Evolutionary conservation across 2,888 invertebrate genomes (phyloP).

Genomic region (Ligdia adustata): DNA sequence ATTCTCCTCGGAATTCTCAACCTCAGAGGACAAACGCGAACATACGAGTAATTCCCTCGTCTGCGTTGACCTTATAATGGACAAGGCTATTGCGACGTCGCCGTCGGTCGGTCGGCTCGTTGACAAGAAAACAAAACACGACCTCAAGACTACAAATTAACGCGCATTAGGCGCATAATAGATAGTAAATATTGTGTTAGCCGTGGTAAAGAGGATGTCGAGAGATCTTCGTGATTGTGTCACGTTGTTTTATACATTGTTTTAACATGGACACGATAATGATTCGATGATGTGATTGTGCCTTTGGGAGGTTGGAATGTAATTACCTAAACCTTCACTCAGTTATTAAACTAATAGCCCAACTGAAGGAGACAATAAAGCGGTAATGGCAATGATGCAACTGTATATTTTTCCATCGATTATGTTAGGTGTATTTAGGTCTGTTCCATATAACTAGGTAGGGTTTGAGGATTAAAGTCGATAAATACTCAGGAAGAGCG

Average conservation of each 20-base stretch:
- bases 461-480: too few species aligned
- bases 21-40: too few species aligned
- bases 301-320: background rate
- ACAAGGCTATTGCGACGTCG: constrained; percentile 11
- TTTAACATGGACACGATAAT: constrained; percentile 13
- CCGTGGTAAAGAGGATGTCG: constrained; percentile 14
- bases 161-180: constrained; percentile 23
- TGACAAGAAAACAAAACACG: constrained; percentile 20
- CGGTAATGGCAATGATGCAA: too few species aligned
- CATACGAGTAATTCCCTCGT: too few species aligned
- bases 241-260: constrained; percentile 5
- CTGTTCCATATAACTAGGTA: too few species aligned
- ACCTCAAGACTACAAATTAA: constrained; percentile 17
- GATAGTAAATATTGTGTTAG: constrained; percentile 19
- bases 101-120: too few species aligned
- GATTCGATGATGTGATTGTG: constrained; percentile 11
- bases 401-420: too few species aligned
- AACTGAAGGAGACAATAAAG: too few species aligned
- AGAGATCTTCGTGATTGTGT: constrained; percentile 18
- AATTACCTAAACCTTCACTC: constrained; percentile 1
- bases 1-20: too few species aligned
- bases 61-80: constrained; percentile 19
- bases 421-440: too few species aligned
- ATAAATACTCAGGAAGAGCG: too few species aligned
- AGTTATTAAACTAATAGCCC: too few species aligned